Conservation (phyloP, 2,888 invertebrate species). For the Agriopis leucophaearia region DNA sequence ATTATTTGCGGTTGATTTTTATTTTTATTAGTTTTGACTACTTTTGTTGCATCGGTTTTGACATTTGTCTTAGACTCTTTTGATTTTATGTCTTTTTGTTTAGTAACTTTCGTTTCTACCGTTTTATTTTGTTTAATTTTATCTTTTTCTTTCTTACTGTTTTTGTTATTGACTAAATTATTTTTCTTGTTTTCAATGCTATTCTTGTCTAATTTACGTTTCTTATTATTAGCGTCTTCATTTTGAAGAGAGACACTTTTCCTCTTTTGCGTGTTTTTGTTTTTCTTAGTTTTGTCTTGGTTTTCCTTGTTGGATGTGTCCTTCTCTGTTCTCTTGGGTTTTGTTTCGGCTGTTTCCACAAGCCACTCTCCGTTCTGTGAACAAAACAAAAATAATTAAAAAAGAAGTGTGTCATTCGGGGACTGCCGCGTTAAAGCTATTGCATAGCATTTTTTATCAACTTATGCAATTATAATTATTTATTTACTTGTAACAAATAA, state of each 20-base stretch:
- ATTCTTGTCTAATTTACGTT: constrained; percentile 46
- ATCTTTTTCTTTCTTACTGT: constrained; percentile 41
- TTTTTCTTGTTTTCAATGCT: constrained; percentile 45
- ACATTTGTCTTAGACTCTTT: constrained; percentile 22
- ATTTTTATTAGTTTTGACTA: constrained; percentile 16
- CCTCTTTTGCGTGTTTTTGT: constrained; percentile 45
- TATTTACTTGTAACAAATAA: too few species aligned
- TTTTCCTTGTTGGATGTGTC: constrained; percentile 64
- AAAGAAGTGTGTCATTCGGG: too few species aligned
- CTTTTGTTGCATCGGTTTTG: constrained; percentile 23
- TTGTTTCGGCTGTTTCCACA: constrained; percentile 58
- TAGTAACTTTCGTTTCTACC: constrained; percentile 11
- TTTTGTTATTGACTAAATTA: constrained; percentile 25
- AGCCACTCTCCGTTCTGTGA: constrained; percentile 70
- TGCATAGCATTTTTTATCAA: too few species aligned
- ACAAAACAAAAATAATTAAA: neutral
- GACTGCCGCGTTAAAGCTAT: too few species aligned
- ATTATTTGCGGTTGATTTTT: constrained; percentile 24
- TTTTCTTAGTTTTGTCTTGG: constrained; percentile 52
- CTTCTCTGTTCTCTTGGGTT: constrained; percentile 52
- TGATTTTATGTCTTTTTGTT: constrained; percentile 18
- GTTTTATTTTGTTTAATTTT: constrained; percentile 38
- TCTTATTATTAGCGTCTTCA: constrained; percentile 45
- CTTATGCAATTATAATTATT: too few species aligned
- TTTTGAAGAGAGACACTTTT: constrained; percentile 38